These are phyloP conservation scores for Sebastiscus tertius DNA, from an alignment of 2,797 vertebrate species.

Conservation along the genomic window DNA sequence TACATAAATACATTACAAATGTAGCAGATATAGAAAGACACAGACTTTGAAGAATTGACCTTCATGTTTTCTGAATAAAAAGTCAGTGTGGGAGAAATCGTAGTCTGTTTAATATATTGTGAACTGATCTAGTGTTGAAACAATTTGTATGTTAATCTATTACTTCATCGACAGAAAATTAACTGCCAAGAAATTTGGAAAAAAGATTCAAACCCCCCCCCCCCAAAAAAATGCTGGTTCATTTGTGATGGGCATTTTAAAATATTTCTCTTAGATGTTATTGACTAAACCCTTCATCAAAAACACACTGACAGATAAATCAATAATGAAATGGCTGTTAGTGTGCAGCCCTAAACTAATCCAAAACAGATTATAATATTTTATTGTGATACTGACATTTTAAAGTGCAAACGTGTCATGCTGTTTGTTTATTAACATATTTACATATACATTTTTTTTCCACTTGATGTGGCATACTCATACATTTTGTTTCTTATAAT, in stretches of 20 bases:
- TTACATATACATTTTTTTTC: not conserved
- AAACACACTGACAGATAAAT: not conserved
- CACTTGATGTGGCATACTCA: not conserved
- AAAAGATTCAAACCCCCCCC: not conserved
- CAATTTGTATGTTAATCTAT: not conserved
- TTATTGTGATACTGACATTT: not conserved
- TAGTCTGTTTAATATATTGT: not conserved
- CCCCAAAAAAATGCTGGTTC: too few species aligned
- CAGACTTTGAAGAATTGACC: not conserved
- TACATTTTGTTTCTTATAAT: not conserved
- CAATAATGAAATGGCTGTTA: not conserved
- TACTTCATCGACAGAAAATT: fast-evolving
- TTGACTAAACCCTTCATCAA: not conserved
- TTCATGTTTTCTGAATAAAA: not conserved
- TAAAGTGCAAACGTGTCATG: not conserved
- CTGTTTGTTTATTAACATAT: not conserved
- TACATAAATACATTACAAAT: too few species aligned
- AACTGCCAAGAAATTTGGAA: not conserved
- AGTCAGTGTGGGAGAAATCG: not conserved
- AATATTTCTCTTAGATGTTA: not conserved
- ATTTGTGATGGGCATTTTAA: not conserved
- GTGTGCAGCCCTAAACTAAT: not conserved
- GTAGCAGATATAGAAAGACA: not conserved
- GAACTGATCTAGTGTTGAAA: not conserved
- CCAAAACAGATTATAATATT: not conserved